Conservation (phyloP, 2,888 invertebrate genomes). For the Drosophila kanekoi region DNA sequence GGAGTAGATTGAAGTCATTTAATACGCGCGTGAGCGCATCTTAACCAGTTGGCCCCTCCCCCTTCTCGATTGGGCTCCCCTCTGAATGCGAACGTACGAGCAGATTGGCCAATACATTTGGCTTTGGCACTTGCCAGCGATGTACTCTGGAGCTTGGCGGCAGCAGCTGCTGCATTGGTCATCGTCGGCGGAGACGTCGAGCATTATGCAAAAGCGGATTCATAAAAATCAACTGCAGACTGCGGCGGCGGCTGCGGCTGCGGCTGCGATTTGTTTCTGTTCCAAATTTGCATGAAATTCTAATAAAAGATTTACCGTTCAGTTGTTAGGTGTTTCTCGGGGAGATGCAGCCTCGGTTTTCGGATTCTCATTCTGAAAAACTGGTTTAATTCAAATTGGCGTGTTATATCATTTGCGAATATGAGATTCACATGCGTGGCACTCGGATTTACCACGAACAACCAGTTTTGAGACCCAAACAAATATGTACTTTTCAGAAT, state of each 20-base stretch:
- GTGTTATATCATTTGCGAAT: constrained; percentile 64
- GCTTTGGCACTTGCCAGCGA: constrained; percentile 53
- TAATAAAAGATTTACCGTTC: constrained; percentile 77
- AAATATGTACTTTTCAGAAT: constrained; percentile 19
- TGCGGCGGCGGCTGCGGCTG: constrained; percentile 15
- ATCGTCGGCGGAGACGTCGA: constrained; percentile 18
- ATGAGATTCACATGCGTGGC: constrained; percentile 32
- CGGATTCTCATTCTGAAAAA: constrained; percentile 47
- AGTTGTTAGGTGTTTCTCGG: constrained; percentile 55
- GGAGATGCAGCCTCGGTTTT: constrained; percentile 53
- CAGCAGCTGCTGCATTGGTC: constrained; percentile 36
- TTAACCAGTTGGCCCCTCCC: constrained; percentile 59
- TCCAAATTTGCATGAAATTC: constrained; percentile 70
- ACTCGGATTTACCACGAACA: constrained; percentile 19
- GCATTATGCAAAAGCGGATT: constrained; percentile 64
- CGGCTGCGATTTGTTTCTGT: constrained; percentile 21
- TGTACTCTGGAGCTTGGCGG: constrained; percentile 36
- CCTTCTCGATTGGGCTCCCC: not conserved
- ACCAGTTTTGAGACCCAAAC: constrained; percentile 40
- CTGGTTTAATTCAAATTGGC: constrained; percentile 69
- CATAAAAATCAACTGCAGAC: constrained; percentile 56
- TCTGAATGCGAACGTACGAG: constrained; percentile 13
- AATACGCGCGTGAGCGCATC: constrained; percentile 72
- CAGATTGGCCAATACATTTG: constrained; percentile 58
- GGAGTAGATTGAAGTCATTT: constrained; percentile 68